Evolutionary conservation across 1,140 invertebrate genomes (phyloP).

Genomic region (Oreohelix idahoensis): DNA sequence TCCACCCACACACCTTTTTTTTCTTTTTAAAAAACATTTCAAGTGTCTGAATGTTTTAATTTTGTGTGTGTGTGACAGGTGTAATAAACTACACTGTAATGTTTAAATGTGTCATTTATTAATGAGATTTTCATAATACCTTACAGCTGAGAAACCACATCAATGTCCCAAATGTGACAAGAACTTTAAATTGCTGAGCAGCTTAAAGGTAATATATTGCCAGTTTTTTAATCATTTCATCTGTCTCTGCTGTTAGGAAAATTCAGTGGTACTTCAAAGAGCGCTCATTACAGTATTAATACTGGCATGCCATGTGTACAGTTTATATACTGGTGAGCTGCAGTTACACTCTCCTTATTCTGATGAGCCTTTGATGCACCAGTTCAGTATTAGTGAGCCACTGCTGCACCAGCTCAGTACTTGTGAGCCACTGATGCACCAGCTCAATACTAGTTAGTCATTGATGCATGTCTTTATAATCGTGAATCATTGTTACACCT

Average conservation of each 20-base stretch:
- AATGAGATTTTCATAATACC: background rate
- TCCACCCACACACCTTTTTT: too few relatives aligned
- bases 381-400: too few relatives aligned
- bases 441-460: too few relatives aligned
- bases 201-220: slow-evolving; percentile 10
- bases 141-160: slow-evolving; percentile 27
- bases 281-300: background rate
- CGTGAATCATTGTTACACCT: background rate
- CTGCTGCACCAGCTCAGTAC: too few relatives aligned
- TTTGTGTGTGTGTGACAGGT: too few relatives aligned
- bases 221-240: background rate
- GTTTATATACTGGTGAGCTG: background rate
- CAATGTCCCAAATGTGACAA: slow-evolving; percentile 26
- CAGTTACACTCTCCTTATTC: background rate
- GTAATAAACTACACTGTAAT: too few relatives aligned
- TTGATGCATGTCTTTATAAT: background rate
- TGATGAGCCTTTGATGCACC: background rate
- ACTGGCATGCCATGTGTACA: background rate
- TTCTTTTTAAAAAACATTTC: too few relatives aligned
- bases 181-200: slow-evolving; percentile 25
- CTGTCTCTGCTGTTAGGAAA: too few relatives aligned
- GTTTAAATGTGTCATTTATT: background rate
- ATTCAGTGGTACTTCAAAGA: too few relatives aligned
- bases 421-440: too few relatives aligned
- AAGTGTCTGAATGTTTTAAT: too few relatives aligned